Conservation (phyloP, 1,140 invertebrate species). For the Orchesella cincta region DNA sequence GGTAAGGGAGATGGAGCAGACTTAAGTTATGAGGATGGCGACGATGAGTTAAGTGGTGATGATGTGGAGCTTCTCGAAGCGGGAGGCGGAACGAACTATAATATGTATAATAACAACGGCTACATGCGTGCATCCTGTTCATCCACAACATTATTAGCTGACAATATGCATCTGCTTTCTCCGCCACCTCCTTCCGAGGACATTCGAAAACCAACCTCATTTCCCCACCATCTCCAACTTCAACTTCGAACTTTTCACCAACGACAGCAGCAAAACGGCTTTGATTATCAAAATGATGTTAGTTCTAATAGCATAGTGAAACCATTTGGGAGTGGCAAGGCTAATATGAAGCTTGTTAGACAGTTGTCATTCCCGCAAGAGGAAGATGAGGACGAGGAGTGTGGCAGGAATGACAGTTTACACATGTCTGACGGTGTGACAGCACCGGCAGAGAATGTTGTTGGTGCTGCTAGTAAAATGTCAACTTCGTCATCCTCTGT, state of each 20-base stretch:
- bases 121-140: not conserved
- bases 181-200: not conserved
- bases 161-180: slow-evolving; percentile 18
- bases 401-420: no score
- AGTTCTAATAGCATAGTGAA: not conserved
- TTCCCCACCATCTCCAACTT: not conserved
- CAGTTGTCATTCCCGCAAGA: slow-evolving; percentile 17
- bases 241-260: not conserved
- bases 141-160: not conserved
- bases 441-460: not conserved
- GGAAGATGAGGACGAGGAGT: not conserved
- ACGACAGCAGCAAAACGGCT: not conserved
- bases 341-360: not conserved
- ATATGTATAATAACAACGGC: slow-evolving; percentile 2
- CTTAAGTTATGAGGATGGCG: slow-evolving; percentile 24
- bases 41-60: slow-evolving; percentile 22
- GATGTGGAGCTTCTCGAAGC: not conserved
- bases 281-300: not conserved
- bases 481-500: not conserved
- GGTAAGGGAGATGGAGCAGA: slow-evolving; percentile 60
- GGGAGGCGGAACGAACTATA: not conserved
- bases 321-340: not conserved
- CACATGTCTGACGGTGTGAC: no score
- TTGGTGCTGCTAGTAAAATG: not conserved
- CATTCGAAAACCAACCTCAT: not conserved